Evolutionary conservation across 2,113 vertebrate genomes (phyloP).

Genomic region (Myocastor coypus): DNA sequence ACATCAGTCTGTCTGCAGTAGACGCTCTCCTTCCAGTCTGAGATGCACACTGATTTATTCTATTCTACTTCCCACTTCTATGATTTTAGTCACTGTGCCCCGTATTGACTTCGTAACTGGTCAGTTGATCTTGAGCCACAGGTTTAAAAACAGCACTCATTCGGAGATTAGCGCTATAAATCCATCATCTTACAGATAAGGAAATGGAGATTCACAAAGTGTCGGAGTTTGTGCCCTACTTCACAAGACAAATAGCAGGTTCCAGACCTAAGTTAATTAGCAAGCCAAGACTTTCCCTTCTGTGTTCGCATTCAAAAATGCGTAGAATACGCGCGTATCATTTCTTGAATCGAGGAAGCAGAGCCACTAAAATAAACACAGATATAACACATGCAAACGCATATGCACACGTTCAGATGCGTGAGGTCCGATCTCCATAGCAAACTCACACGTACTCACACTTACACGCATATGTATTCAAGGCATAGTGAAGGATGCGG

Average conservation of each 20-base stretch:
- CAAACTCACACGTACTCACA: neutral
- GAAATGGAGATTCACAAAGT: conserved; percentile 4
- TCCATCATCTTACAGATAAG: neutral
- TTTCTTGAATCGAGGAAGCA: neutral
- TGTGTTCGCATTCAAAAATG: neutral
- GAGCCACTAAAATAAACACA: neutral
- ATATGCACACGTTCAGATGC: neutral
- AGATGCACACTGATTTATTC: neutral
- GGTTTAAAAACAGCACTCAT: neutral
- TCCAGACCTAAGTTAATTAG: conserved; percentile 12
- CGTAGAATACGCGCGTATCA: neutral
- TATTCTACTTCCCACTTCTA: neutral
- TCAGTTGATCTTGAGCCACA: neutral
- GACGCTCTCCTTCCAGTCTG: neutral
- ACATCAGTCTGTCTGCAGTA: neutral
- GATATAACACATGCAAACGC: neutral
- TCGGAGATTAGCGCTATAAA: neutral
- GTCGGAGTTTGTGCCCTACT: neutral
- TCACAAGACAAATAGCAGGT: neutral
- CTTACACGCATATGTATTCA: neutral
- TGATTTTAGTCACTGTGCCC: neutral
- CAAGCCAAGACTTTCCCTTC: neutral
- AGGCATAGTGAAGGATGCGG: neutral
- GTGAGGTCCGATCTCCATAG: neutral
- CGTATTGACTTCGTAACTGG: neutral